Evolutionary conservation across 1,140 invertebrate species (phyloP).

Genomic region (Lucilia sericata): DNA sequence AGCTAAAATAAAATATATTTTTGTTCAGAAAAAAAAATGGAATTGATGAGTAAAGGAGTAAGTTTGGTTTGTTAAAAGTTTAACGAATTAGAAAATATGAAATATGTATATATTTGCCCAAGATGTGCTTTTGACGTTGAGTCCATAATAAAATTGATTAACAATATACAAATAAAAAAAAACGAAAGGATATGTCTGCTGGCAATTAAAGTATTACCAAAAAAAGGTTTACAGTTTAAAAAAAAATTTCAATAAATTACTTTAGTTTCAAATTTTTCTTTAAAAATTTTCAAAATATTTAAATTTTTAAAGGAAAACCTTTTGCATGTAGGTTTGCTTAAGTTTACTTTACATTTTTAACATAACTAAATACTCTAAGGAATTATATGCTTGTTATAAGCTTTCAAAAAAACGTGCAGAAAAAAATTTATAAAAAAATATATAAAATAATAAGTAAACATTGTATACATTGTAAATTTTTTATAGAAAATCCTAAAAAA

Average conservation of each 20-base stretch:
- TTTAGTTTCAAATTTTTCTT: neutral
- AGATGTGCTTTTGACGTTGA: constrained; percentile 26
- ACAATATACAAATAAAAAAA: neutral
- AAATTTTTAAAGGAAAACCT: neutral
- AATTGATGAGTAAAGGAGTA: too few relatives aligned
- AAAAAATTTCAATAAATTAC: neutral
- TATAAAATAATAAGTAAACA: constrained; percentile 41
- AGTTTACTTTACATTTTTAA: constrained; percentile 11
- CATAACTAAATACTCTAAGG: constrained; percentile 36
- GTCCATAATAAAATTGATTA: constrained; percentile 29
- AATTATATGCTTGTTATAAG: constrained; percentile 40
- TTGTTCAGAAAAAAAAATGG: neutral
- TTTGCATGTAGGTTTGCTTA: neutral
- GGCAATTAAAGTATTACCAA: neutral
- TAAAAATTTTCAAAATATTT: too few relatives aligned
- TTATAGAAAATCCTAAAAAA: neutral
- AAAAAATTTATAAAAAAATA: neutral
- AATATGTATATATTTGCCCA: constrained; percentile 27
- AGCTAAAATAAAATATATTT: neutral
- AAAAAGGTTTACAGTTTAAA: neutral
- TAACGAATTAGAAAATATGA: constrained; percentile 40
- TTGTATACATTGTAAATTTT: constrained; percentile 39
- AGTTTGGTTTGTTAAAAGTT: constrained; percentile 41
- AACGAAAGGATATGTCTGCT: constrained; percentile 9
- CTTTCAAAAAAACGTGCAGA: neutral